Percentiles rank a stretch among this genome's conserved stretches.
These are phyloP conservation scores for Andrena camellia DNA, from an alignment of 2,888 invertebrate genomes.

Conservation along the genomic window DNA sequence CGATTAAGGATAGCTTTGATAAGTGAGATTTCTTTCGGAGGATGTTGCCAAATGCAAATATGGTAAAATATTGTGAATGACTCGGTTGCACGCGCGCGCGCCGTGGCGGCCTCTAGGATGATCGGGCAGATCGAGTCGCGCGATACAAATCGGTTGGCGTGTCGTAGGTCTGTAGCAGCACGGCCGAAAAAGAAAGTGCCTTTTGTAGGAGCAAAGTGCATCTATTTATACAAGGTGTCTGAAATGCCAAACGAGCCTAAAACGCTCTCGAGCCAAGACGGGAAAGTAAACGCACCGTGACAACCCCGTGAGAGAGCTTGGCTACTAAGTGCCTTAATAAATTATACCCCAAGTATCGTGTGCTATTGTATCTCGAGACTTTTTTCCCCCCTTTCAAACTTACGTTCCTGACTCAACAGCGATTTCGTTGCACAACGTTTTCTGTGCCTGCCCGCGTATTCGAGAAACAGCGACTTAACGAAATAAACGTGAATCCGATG, in stretches of 20 bases:
- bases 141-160: conserved; percentile 53
- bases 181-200: conserved; percentile 76
- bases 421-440: conserved; percentile 12
- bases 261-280: conserved; percentile 79
- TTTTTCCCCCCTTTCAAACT: conserved; percentile 12
- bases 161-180: conserved; percentile 55
- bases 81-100: too few species aligned
- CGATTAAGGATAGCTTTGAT: not conserved
- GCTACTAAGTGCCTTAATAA: conserved; percentile 83
- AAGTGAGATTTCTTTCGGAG: conserved; percentile 2
- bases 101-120: not conserved
- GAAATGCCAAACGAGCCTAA: conserved; percentile 82
- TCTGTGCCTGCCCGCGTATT: not conserved
- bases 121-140: conserved; percentile 30
- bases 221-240: conserved; percentile 84
- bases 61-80: not conserved
- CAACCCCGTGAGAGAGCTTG: conserved; percentile 75
- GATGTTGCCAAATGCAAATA: not conserved
- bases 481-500: conserved; percentile 33
- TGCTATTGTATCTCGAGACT: conserved; percentile 51
- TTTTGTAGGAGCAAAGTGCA: conserved; percentile 83
- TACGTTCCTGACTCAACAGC: conserved; percentile 3
- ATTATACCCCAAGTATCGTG: conserved; percentile 76
- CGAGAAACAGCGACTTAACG: not conserved
- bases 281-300: conserved; percentile 82